A percentile compares a stretch with the other conserved stretches of the same genome.
Evolutionary conservation across 2,888 invertebrate species (phyloP).

Genomic region (Eristalinus sepulchralis): DNA sequence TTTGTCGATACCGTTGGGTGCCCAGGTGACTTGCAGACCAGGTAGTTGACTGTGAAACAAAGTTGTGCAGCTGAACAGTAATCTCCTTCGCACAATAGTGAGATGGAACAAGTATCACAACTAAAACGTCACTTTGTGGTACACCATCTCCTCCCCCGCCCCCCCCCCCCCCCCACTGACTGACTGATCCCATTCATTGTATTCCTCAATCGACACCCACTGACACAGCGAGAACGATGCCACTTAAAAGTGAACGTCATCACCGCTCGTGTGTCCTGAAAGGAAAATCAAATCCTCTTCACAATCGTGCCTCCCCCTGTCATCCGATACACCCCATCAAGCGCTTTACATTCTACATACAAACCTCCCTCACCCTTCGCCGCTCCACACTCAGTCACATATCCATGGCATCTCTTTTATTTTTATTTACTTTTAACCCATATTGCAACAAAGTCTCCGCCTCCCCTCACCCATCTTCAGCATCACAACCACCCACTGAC

Average conservation of each 20-base stretch:
- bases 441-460: slow-evolving; percentile 25
- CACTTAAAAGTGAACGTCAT: slow-evolving; percentile 2
- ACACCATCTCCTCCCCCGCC: no score
- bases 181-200: not conserved
- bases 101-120: not conserved
- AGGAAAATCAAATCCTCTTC: slow-evolving; percentile 45
- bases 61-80: no score
- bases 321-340: slow-evolving; percentile 35
- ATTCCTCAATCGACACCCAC: not conserved
- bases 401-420: not conserved
- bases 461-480: not conserved
- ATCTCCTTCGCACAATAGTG: no score
- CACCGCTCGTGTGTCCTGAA: slow-evolving; percentile 9
- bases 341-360: slow-evolving; percentile 7
- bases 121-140: slow-evolving; percentile 23
- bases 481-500: slow-evolving; percentile 4
- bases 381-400: no score
- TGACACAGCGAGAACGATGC: not conserved
- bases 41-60: no score
- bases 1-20: not conserved
- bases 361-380: no score
- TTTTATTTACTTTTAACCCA: slow-evolving; percentile 62
- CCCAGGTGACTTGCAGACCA: no score
- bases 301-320: slow-evolving; percentile 41
- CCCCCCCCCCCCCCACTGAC: not conserved